Conservation (phyloP, 1,140 invertebrate species). For the Calephelis virginiensis region DNA sequence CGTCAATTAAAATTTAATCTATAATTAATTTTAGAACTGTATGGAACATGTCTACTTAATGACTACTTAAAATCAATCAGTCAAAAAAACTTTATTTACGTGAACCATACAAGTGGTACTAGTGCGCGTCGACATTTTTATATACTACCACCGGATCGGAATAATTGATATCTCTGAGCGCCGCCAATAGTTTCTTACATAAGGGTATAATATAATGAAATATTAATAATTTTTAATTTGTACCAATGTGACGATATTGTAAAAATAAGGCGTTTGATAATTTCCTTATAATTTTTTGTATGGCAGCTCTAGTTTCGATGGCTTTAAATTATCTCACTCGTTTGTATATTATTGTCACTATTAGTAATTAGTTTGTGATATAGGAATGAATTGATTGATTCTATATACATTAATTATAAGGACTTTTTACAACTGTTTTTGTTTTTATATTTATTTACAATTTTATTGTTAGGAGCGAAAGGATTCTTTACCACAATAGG, state of each 20-base stretch:
- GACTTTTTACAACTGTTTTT: slow-evolving; percentile 14
- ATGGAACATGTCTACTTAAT: no score
- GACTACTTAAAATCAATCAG: no score
- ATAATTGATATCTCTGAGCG: no score
- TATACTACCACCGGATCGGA: no score
- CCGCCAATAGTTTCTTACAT: no score
- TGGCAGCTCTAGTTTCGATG: slow-evolving; percentile 20
- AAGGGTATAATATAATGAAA: background rate
- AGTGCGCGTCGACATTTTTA: no score
- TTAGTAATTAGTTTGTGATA: slow-evolving; percentile 23
- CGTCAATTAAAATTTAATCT: no score
- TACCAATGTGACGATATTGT: slow-evolving; percentile 15
- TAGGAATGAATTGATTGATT: slow-evolving; percentile 17
- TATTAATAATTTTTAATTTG: slow-evolving; percentile 9
- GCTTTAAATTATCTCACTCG: slow-evolving; percentile 25
- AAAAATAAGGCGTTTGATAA: background rate
- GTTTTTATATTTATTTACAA: slow-evolving; percentile 17
- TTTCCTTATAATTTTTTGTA: slow-evolving; percentile 2
- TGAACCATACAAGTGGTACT: no score
- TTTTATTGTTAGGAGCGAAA: slow-evolving; percentile 3
- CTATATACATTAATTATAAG: slow-evolving; percentile 9
- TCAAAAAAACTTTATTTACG: no score
- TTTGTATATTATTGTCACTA: slow-evolving; percentile 27
- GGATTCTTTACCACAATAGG: background rate
- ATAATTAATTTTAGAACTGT: no score